Conservation (phyloP, 2,113 vertebrate species). For the Harpagus bidentatus region DNA sequence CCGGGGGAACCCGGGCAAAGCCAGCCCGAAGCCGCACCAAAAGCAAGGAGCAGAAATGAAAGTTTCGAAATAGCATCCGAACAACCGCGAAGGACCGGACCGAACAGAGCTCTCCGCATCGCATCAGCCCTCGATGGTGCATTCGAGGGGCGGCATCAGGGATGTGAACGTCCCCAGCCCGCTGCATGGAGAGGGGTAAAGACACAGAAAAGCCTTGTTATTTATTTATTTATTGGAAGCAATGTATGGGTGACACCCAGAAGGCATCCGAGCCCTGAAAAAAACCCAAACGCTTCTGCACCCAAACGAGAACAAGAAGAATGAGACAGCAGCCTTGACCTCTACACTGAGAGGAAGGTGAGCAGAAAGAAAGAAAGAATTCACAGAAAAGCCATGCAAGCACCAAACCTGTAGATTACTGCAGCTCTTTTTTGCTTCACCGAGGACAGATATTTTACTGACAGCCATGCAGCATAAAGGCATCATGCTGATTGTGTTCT, state of each 20-base stretch:
- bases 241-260: slow-evolving; percentile 37
- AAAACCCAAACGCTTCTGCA: not conserved
- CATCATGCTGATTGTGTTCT: slow-evolving; percentile 65
- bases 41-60: slow-evolving; percentile 2
- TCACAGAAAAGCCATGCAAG: slow-evolving; percentile 28
- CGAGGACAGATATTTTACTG: slow-evolving; percentile 42
- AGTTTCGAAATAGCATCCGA: slow-evolving; percentile 30
- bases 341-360: slow-evolving; percentile 41
- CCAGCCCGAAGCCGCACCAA: not conserved
- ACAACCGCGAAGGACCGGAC: not conserved
- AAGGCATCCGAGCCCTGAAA: slow-evolving; percentile 6
- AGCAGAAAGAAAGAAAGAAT: slow-evolving; percentile 33
- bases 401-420: slow-evolving; percentile 40
- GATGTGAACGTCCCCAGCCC: slow-evolving; percentile 8
- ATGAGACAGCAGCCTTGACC: slow-evolving; percentile 28
- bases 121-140: not conserved
- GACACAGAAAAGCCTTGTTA: not conserved
- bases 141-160: not conserved
- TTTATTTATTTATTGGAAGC: slow-evolving; percentile 42
- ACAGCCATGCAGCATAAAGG: slow-evolving; percentile 61
- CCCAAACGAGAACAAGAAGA: not conserved
- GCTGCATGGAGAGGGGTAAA: not conserved
- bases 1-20: not conserved
- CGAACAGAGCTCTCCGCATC: not conserved
- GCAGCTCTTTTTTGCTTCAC: not conserved